These are phyloP conservation scores for Cylloceria caligata DNA, from an alignment of 2,888 invertebrate genomes.

Conservation along the genomic window DNA sequence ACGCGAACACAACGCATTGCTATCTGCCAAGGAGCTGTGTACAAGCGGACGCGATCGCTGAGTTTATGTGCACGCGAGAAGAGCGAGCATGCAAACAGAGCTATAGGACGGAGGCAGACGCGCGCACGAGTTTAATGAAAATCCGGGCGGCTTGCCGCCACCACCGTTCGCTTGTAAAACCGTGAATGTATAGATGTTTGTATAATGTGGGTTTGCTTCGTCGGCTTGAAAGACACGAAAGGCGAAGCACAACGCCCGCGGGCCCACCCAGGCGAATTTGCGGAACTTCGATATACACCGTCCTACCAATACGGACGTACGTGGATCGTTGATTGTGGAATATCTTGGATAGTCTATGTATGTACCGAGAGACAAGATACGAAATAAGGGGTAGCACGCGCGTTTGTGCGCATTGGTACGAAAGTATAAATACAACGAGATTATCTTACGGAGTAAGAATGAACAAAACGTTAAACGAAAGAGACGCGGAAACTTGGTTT, in stretches of 20 bases:
- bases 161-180: constrained; percentile 49
- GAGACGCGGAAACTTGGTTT: constrained; percentile 5
- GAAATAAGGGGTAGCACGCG: not conserved
- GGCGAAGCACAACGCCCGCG: constrained; percentile 52
- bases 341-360: constrained; percentile 25
- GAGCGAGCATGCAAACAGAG: constrained; percentile 57
- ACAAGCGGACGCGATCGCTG: constrained; percentile 21
- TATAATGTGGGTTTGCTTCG: constrained; percentile 41
- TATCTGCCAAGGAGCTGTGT: constrained; percentile 36
- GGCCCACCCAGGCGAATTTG: constrained; percentile 72
- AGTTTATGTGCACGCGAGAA: constrained; percentile 58
- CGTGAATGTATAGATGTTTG: constrained; percentile 28
- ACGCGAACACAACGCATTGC: constrained; percentile 26
- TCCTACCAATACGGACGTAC: constrained; percentile 24
- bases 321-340: constrained; percentile 36
- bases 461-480: constrained; percentile 6
- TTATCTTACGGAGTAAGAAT: constrained; percentile 7
- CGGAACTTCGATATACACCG: constrained; percentile 38
- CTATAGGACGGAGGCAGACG: constrained; percentile 25
- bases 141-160: constrained; percentile 56
- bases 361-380: constrained; percentile 8
- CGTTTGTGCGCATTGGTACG: not conserved
- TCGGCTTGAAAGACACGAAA: constrained; percentile 56
- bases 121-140: constrained; percentile 62
- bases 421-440: constrained; percentile 3